Base-by-base conservation (phyloP, 2,113 vertebrate species). In the Ancistrus triradiatus region DNA sequence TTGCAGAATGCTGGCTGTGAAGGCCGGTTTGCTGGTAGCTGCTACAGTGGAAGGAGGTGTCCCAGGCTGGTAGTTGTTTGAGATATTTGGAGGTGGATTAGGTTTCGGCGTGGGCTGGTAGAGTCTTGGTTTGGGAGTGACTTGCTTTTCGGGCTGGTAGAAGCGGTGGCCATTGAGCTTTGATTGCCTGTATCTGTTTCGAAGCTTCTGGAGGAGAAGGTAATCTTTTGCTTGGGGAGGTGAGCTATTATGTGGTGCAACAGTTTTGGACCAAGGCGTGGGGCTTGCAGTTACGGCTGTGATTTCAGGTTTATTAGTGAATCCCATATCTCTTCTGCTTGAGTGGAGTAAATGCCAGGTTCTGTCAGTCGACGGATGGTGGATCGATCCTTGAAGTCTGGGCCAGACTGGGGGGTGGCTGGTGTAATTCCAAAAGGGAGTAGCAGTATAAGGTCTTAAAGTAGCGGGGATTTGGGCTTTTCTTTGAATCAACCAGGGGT, bases 101-200 rank as follows among this genome's bases (percentile, higher is more conserved):
- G 44, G 51, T 52, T 42, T 52, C 35, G 69, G 69, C 14, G 75
- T 74, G 50, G 70, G 14, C 42, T 68, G 58, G 58, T 11, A 61
- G 14, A 48, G 42, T 25, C 10, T 80, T 55, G 86, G 82, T 74
- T 78, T 87, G n/a, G 67, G 75, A 47, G 87, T 87, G 17, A 69
- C 59, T 46, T 68, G 69, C 57, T 66, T 86, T 21, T 83, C 83
- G 1, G 80, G 69, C 68, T 85, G 85, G 65, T 77, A 47, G 1
- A 86, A 81, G 40, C 77, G 80, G 46, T 53, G 59, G 13, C 46
- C 40, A 28, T 88, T 79, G 0, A 90, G 67, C 66, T 86, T 81
- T 1, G 84, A 81, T 80, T 88, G 88, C 76, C 83, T 80, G 69
- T 86, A 88, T 83, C 81, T 78, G 76, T 88, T 86, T 67, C 85